These are phyloP conservation scores for Leptobrachium ailaonicum DNA, from an alignment of 2,113 vertebrate genomes.

Conservation along the genomic window DNA sequence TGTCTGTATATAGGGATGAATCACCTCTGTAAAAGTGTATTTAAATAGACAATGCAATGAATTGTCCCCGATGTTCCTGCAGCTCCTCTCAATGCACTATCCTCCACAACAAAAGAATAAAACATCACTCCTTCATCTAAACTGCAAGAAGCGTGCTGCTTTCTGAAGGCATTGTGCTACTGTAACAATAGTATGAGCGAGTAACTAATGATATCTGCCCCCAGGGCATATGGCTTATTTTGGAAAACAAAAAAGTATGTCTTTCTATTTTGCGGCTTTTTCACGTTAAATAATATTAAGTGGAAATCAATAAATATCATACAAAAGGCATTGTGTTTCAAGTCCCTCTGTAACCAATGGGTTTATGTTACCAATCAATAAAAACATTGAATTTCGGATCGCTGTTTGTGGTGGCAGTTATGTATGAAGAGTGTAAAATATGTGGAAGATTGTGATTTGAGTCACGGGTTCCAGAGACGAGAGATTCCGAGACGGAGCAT, in stretches of 20 bases:
- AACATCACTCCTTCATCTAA: conserved; percentile 18
- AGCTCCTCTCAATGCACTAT: conserved; percentile 12
- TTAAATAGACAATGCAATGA: conserved; percentile 38
- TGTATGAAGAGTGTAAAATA: not conserved
- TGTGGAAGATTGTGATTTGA: not conserved
- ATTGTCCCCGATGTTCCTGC: conserved; percentile 22
- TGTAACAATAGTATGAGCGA: conserved; percentile 14
- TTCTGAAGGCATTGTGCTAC: conserved; percentile 9
- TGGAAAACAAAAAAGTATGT: conserved; percentile 13
- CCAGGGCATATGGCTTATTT: conserved; percentile 32
- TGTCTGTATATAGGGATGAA: conserved; percentile 34
- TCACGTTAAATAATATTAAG: conserved; percentile 35
- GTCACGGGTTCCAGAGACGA: not conserved
- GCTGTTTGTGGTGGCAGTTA: conserved; percentile 8
- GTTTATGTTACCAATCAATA: conserved; percentile 36
- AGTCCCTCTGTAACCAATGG: not conserved
- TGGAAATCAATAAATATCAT: conserved; percentile 43
- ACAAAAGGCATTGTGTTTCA: conserved; percentile 14
- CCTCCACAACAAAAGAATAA: conserved; percentile 34
- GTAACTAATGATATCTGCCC: conserved; percentile 24
- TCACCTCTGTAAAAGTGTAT: conserved; percentile 36
- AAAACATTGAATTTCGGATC: conserved; percentile 13
- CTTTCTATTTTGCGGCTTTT: conserved; percentile 18
- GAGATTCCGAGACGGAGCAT: too few species aligned
- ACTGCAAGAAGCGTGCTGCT: conserved; percentile 8